These are phyloP conservation scores for Yponomeuta evonymella DNA, from an alignment of 2,888 invertebrate genomes.

Conservation along the genomic window DNA sequence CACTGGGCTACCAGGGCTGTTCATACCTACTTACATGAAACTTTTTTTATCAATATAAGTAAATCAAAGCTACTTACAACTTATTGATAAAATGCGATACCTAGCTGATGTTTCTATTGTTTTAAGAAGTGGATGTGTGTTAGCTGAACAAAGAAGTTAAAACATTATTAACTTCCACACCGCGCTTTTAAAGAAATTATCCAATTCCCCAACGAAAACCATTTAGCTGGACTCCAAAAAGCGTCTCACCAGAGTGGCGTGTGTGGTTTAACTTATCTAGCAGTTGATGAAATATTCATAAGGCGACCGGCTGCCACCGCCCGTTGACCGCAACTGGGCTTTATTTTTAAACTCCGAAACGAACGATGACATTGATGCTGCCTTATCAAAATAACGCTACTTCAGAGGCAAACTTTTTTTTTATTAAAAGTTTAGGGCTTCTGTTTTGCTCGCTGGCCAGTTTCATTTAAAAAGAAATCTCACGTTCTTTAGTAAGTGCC, in stretches of 20 bases:
- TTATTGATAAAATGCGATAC: too few species aligned
- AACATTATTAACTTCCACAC: neutral
- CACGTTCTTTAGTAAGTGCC: too few species aligned
- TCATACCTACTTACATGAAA: too few species aligned
- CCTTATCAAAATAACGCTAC: neutral
- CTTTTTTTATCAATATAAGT: too few species aligned
- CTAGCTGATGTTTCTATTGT: too few species aligned
- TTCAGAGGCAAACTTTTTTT: neutral
- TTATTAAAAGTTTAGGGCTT: neutral
- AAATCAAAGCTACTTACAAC: too few species aligned
- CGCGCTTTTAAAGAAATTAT: neutral
- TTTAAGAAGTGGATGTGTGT: too few species aligned
- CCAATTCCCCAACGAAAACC: neutral
- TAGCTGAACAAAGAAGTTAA: too few species aligned
- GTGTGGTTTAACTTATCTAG: neutral
- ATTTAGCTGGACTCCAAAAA: neutral
- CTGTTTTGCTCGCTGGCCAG: too few species aligned
- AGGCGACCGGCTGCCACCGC: neutral
- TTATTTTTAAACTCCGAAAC: neutral
- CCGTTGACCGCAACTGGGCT: neutral
- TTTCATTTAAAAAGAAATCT: too few species aligned
- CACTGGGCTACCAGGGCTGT: too few species aligned
- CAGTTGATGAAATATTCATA: conserved; percentile 7
- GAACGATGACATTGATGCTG: neutral
- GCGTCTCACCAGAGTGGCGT: neutral